Percentiles rank a stretch among this genome's conserved stretches.
Evolutionary conservation across 1,140 invertebrate genomes (phyloP).

Genomic region (Anastatus disparis): DNA sequence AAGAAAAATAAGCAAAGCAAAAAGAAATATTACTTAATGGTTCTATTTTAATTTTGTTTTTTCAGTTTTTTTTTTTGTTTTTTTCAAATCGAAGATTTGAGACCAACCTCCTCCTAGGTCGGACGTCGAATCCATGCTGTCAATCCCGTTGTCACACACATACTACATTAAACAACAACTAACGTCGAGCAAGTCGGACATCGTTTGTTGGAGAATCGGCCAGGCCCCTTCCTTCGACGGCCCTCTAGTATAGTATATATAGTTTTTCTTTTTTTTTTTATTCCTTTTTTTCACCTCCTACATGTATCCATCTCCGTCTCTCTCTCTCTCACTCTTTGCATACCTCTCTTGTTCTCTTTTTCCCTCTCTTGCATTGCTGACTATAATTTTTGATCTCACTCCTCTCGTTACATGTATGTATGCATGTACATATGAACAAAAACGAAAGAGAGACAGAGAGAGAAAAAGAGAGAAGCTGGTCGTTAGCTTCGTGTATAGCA

Average conservation of each 20-base stretch:
- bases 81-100: too few relatives aligned
- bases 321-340: background rate
- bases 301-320: background rate
- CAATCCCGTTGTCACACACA: conserved; percentile 68
- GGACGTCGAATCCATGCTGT: conserved; percentile 65
- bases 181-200: conserved; percentile 65
- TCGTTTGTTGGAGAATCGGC: conserved; percentile 65
- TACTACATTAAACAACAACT: conserved; percentile 68
- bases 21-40: too few relatives aligned
- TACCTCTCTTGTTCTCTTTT: background rate
- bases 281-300: too few relatives aligned
- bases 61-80: too few relatives aligned
- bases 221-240: conserved; percentile 57
- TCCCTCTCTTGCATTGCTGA: background rate
- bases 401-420: too few relatives aligned
- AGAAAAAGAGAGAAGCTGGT: conserved; percentile 18
- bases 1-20: too few relatives aligned
- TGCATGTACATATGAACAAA: too few relatives aligned
- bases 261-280: too few relatives aligned
- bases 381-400: too few relatives aligned
- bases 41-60: too few relatives aligned
- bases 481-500: conserved; percentile 19
- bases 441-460: too few relatives aligned
- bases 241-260: conserved; percentile 6
- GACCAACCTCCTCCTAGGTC: conserved; percentile 67